Evolutionary conservation across 2,888 invertebrate genomes (phyloP).

Genomic region (Vandiemenella viatica): DNA sequence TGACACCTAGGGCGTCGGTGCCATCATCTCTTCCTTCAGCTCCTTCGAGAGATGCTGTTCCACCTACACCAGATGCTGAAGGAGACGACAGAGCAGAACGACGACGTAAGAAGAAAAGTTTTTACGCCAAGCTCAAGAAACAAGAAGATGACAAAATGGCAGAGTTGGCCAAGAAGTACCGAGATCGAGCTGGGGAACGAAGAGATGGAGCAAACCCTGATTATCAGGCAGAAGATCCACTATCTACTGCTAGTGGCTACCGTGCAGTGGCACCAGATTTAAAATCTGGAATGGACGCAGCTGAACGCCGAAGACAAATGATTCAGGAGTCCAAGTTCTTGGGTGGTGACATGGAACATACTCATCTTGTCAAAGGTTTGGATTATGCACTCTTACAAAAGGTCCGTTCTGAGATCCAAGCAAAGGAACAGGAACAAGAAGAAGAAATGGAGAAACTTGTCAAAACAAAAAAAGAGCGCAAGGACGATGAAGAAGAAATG

Average conservation of each 20-base stretch:
- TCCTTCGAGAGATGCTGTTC: slow-evolving; percentile 19
- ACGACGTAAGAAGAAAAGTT: slow-evolving; percentile 84
- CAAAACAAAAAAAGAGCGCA: slow-evolving; percentile 34
- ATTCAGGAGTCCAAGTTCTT: slow-evolving; percentile 98
- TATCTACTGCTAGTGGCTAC: slow-evolving; percentile 72
- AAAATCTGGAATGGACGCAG: slow-evolving; percentile 86
- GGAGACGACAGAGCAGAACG: slow-evolving; percentile 66
- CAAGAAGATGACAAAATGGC: slow-evolving; percentile 91
- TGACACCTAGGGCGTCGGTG: slow-evolving; percentile 78
- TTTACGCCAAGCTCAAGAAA: slow-evolving; percentile 84
- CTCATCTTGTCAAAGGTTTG: slow-evolving; percentile 95
- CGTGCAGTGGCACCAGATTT: slow-evolving; percentile 92
- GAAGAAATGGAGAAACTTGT: slow-evolving; percentile 64
- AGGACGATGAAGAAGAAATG: slow-evolving; percentile 55
- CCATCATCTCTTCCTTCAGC: slow-evolving; percentile 29
- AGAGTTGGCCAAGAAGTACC: slow-evolving; percentile 83
- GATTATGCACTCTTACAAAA: slow-evolving; percentile 87
- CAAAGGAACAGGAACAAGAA: slow-evolving; percentile 68
- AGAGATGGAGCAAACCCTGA: slow-evolving; percentile 73
- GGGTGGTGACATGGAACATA: slow-evolving; percentile 99
- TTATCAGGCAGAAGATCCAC: slow-evolving; percentile 66
- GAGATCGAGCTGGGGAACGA: slow-evolving; percentile 80
- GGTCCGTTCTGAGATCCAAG: slow-evolving; percentile 78
- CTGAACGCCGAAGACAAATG: slow-evolving; percentile 84
- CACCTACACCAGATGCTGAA: slow-evolving; percentile 21